These are phyloP conservation scores for Ennomos erosarius DNA, from an alignment of 2,888 invertebrate species.

Conservation along the genomic window DNA sequence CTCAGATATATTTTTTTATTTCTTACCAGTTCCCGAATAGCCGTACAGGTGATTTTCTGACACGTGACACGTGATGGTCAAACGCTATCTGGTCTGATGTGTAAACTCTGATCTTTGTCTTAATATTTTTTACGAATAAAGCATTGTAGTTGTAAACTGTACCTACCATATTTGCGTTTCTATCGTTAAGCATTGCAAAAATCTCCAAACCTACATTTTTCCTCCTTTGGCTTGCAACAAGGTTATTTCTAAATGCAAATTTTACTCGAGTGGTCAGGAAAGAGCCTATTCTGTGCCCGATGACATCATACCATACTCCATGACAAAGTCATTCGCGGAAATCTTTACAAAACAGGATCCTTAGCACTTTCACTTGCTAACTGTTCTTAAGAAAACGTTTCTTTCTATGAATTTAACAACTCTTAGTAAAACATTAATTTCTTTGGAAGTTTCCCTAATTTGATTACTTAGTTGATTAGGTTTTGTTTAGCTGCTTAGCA, in stretches of 20 bases:
- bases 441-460: constrained; percentile 25
- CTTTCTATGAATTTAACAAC: constrained; percentile 18
- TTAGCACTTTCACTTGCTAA: constrained; percentile 22
- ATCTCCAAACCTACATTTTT: too few relatives aligned
- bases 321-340: constrained; percentile 18
- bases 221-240: background rate
- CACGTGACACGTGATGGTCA: too few relatives aligned
- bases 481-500: constrained; percentile 35
- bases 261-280: constrained; percentile 3
- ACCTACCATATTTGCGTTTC: too few relatives aligned
- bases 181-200: too few relatives aligned
- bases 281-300: background rate
- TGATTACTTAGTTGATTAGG: constrained; percentile 22
- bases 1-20: too few relatives aligned
- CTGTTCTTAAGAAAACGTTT: constrained; percentile 7
- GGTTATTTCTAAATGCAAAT: constrained; percentile 2
- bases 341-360: constrained; percentile 21
- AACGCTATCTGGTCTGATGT: too few relatives aligned
- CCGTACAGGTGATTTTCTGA: too few relatives aligned
- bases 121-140: too few relatives aligned
- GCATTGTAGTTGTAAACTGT: too few relatives aligned
- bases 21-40: too few relatives aligned
- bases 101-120: too few relatives aligned
- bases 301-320: constrained; percentile 14
- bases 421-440: constrained; percentile 25